A percentile compares a stretch with the other conserved stretches of the same genome.
Evolutionary conservation across 2,888 invertebrate genomes (phyloP).

Genomic region (Stomorhina lunata): DNA sequence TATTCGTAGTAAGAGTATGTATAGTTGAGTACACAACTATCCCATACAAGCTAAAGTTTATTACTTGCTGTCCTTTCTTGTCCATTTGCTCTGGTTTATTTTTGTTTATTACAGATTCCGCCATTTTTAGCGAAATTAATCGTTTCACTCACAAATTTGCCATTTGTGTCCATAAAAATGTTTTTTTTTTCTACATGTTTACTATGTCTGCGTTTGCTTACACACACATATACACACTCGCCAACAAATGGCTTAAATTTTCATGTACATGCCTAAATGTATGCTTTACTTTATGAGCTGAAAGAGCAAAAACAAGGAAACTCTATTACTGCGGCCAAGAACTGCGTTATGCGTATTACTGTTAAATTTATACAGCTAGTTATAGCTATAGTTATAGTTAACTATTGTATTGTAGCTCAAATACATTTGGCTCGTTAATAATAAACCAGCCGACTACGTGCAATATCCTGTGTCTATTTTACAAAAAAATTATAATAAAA

Average conservation of each 20-base stretch:
- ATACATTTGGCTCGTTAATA: constrained; percentile 34
- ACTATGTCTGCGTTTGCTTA: background rate
- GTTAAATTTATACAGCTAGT: constrained; percentile 55
- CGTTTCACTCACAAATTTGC: constrained; percentile 36
- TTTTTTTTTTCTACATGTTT: background rate
- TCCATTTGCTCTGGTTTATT: constrained; percentile 12
- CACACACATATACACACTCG: background rate
- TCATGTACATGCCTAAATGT: background rate
- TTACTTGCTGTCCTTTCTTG: background rate
- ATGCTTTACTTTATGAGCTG: constrained; percentile 17
- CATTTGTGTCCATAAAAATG: constrained; percentile 14
- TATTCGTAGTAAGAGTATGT: background rate
- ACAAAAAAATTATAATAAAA: background rate
- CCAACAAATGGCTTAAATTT: too few species aligned
- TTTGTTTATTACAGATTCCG: constrained; percentile 29
- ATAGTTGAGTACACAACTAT: background rate
- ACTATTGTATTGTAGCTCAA: background rate
- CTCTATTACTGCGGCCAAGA: constrained; percentile 37
- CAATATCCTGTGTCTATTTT: constrained; percentile 34
- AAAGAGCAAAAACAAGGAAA: constrained; percentile 13
- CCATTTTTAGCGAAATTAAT: constrained; percentile 50
- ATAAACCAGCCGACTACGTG: constrained; percentile 51
- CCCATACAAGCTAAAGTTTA: background rate
- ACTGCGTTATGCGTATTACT: constrained; percentile 54
- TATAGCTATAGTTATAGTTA: constrained; percentile 25